A percentile compares a stretch with the other conserved stretches of the same genome.
Conservation (phyloP, 1,140 invertebrate species). For the Chelonus insularis region DNA sequence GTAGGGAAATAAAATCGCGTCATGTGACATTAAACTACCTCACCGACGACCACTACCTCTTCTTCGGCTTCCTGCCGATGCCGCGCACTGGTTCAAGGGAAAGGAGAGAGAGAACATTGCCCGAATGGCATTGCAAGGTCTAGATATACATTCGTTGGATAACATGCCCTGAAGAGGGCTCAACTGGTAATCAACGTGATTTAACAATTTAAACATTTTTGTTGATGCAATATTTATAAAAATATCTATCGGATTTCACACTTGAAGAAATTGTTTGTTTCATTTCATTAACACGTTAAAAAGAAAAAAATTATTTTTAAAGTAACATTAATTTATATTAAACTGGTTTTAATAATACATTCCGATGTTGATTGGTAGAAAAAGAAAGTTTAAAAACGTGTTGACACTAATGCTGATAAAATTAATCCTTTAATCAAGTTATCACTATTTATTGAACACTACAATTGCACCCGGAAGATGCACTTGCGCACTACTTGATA, state of each 20-base stretch:
- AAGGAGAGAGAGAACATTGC: slow-evolving; percentile 47
- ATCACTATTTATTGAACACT: no score
- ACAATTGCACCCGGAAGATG: no score
- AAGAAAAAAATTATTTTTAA: no score
- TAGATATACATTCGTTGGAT: slow-evolving; percentile 47
- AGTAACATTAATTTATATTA: no score
- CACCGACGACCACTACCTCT: slow-evolving; percentile 11
- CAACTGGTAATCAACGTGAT: neutral
- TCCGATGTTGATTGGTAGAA: no score
- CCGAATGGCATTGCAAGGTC: slow-evolving; percentile 66
- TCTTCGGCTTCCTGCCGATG: slow-evolving; percentile 23
- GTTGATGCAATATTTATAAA: neutral
- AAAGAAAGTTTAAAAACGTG: no score
- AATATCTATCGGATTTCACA: neutral
- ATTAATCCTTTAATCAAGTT: no score
- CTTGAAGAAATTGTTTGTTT: neutral
- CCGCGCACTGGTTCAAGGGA: slow-evolving; percentile 31
- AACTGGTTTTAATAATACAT: no score
- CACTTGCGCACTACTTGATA: no score
- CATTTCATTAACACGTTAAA: no score
- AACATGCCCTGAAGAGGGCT: neutral
- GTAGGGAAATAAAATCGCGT: slow-evolving; percentile 14
- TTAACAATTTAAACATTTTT: no score
- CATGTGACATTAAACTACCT: slow-evolving; percentile 17
- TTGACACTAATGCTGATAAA: no score